Evolutionary conservation across 2,888 invertebrate genomes (phyloP).

Genomic region (Drosophila eohydei): DNA sequence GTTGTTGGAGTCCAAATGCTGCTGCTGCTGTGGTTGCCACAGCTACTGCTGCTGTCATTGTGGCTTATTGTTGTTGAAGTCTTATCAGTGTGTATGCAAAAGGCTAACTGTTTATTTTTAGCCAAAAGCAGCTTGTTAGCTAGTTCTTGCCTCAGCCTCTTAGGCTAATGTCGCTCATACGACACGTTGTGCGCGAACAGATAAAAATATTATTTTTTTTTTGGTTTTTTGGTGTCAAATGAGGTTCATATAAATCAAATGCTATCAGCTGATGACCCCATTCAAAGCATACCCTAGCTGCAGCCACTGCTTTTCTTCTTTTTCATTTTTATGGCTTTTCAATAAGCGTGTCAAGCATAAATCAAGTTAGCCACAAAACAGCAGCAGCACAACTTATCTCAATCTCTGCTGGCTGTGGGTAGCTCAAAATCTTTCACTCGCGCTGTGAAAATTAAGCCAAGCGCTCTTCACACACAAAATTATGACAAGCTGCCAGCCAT

Average conservation of each 20-base stretch:
- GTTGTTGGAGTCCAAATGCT: slow-evolving; percentile 44
- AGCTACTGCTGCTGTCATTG: slow-evolving; percentile 45
- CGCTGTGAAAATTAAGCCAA: slow-evolving; percentile 65
- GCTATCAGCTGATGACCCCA: slow-evolving; percentile 79
- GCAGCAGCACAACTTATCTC: slow-evolving; percentile 60
- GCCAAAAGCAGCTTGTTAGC: slow-evolving; percentile 17
- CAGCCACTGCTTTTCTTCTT: neutral
- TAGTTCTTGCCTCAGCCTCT: slow-evolving; percentile 32
- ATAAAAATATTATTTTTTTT: slow-evolving; percentile 48
- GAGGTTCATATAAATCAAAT: slow-evolving; percentile 73
- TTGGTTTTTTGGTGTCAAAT: slow-evolving; percentile 65
- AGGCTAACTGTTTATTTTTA: slow-evolving; percentile 69
- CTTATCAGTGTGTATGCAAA: slow-evolving; percentile 79
- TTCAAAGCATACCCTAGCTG: slow-evolving; percentile 33
- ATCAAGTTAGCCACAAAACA: slow-evolving; percentile 48
- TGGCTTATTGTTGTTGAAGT: slow-evolving; percentile 64
- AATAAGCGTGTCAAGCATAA: slow-evolving; percentile 81
- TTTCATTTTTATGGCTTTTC: slow-evolving; percentile 66
- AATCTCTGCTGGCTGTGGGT: slow-evolving; percentile 52
- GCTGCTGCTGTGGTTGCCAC: slow-evolving; percentile 9
- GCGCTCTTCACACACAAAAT: slow-evolving; percentile 59
- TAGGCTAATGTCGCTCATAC: slow-evolving; percentile 79
- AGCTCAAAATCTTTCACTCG: slow-evolving; percentile 60
- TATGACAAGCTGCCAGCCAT: slow-evolving; percentile 74
- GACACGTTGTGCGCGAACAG: slow-evolving; percentile 66